Percentiles rank a stretch among this genome's conserved stretches.
These are phyloP conservation scores for Pelochelys cantorii DNA, from an alignment of 2,797 vertebrate genomes.

Conservation along the genomic window DNA sequence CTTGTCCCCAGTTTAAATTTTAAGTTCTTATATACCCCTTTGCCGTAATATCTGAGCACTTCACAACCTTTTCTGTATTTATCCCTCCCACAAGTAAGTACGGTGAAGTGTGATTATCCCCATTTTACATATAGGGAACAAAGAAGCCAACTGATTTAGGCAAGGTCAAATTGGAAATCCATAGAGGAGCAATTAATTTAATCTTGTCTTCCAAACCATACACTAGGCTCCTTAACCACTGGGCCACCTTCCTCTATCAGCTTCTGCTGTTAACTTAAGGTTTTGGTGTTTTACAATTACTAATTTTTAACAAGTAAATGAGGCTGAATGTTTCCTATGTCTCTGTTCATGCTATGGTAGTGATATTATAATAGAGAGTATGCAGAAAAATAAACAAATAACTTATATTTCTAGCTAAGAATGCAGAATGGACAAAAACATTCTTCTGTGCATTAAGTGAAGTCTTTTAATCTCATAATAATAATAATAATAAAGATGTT, in stretches of 20 bases:
- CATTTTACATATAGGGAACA: not conserved
- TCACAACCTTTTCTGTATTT: not conserved
- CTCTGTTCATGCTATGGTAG: slow-evolving; percentile 18
- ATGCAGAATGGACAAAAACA: slow-evolving; percentile 47
- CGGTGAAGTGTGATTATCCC: not conserved
- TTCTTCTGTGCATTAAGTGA: slow-evolving; percentile 37
- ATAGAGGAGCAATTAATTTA: not conserved
- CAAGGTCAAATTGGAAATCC: not conserved
- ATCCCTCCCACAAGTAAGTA: not conserved
- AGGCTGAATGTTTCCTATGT: not conserved
- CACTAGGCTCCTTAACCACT: not conserved
- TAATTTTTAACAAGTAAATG: slow-evolving; percentile 34
- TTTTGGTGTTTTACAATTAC: not conserved
- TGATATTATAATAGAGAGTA: not conserved
- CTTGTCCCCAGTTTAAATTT: slow-evolving; percentile 6
- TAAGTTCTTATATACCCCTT: not conserved
- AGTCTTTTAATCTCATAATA: slow-evolving; percentile 52
- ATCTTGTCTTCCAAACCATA: not conserved
- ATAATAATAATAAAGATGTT: slow-evolving; percentile 29
- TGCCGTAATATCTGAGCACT: not conserved
- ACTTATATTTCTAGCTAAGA: slow-evolving; percentile 59
- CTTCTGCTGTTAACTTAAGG: not conserved
- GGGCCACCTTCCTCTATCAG: not conserved
- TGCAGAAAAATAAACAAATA: slow-evolving; percentile 39
- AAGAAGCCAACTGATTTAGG: not conserved